Percentiles rank a stretch among this genome's conserved stretches.
Conservation (phyloP, 2,797 vertebrate genomes). For the Protosalanx chinensis region DNA sequence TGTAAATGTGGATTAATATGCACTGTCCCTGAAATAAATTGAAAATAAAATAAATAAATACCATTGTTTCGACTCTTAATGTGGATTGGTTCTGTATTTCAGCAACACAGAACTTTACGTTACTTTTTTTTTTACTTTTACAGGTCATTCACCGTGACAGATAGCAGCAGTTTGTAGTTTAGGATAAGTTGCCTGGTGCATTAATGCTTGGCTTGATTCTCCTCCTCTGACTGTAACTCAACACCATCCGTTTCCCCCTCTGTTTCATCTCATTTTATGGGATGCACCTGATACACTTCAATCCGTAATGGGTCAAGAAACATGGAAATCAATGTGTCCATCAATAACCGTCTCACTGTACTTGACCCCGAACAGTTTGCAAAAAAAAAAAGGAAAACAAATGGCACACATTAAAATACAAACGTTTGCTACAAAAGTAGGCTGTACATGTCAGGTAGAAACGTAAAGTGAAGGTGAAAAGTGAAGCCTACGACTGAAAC, state of each 20-base stretch:
- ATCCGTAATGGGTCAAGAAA: slow-evolving; percentile 33
- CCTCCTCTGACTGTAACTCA: slow-evolving; percentile 60
- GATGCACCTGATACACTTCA: slow-evolving; percentile 63
- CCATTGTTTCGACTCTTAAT: no score
- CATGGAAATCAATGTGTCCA: slow-evolving; percentile 41
- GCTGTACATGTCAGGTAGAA: no score
- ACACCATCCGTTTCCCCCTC: slow-evolving; percentile 48
- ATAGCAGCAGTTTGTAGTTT: slow-evolving; percentile 26
- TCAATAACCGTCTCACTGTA: slow-evolving; percentile 34
- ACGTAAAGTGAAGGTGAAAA: no score
- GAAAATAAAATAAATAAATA: no score
- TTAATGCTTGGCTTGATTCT: slow-evolving; percentile 46
- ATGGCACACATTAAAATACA: no score
- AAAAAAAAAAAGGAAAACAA: not conserved
- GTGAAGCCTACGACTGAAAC: no score
- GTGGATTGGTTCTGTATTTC: no score
- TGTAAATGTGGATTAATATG: no score
- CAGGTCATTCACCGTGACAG: slow-evolving; percentile 27
- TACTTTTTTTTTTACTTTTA: slow-evolving; percentile 43
- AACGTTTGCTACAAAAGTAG: no score
- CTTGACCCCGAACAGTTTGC: slow-evolving; percentile 19
- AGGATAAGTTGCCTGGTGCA: slow-evolving; percentile 50
- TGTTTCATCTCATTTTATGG: slow-evolving; percentile 59
- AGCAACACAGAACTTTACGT: no score
- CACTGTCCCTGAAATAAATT: no score